Percentiles rank a stretch among this genome's conserved stretches.
Conservation (phyloP, 2,797 vertebrate species). For the Helicolenus hilgendorfi region DNA sequence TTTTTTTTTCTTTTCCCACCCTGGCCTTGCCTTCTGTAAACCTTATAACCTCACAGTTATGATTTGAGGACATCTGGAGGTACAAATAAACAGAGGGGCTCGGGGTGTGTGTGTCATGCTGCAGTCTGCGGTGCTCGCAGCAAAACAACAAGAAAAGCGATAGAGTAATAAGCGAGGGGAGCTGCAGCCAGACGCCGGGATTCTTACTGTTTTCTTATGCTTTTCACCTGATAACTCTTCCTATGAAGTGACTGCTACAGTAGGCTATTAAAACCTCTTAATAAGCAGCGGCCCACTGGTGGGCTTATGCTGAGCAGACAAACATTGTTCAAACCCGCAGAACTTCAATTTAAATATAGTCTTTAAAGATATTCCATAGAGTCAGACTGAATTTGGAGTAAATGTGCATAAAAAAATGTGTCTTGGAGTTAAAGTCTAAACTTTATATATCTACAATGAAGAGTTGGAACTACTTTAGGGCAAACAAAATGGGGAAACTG, state of each 20-base stretch:
- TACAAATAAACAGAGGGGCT: constrained; percentile 56
- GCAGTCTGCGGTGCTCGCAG: constrained; percentile 53
- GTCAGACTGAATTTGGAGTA: background rate
- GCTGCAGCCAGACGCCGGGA: background rate
- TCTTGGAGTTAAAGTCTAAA: background rate
- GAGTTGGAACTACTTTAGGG: background rate
- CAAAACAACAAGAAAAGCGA: constrained; percentile 43
- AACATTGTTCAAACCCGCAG: background rate
- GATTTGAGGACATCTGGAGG: constrained; percentile 69
- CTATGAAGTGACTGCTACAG: background rate
- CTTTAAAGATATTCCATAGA: background rate
- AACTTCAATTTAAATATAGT: background rate
- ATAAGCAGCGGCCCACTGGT: background rate
- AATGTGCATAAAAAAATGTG: background rate
- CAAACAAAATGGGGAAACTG: background rate
- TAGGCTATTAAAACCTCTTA: background rate
- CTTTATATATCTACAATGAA: rapidly evolving
- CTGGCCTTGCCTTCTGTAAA: constrained; percentile 23
- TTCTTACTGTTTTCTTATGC: constrained; percentile 14
- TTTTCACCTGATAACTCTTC: constrained; percentile 20
- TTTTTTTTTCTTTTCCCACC: background rate
- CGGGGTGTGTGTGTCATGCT: constrained; percentile 8
- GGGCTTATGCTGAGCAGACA: background rate
- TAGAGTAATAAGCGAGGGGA: constrained; percentile 45
- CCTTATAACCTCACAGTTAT: constrained; percentile 21